Evolutionary conservation across 1,140 invertebrate genomes (phyloP).

Genomic region (Mercenaria mercenaria): DNA sequence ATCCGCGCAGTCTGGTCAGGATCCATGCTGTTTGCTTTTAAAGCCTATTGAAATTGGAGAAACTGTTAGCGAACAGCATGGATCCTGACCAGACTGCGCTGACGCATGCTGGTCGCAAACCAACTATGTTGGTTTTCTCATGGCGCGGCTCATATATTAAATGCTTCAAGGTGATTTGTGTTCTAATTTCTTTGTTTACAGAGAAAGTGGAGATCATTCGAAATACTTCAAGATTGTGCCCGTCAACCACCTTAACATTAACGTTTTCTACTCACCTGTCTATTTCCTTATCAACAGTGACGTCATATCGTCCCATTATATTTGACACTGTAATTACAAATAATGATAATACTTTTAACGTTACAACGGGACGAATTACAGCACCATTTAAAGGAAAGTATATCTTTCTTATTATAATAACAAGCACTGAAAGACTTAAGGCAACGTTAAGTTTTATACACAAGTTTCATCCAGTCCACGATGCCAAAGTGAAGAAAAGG

Average conservation of each 20-base stretch:
- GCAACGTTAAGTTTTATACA: background rate
- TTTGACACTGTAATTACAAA: too few species aligned
- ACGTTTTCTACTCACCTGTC: background rate
- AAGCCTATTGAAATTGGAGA: too few species aligned
- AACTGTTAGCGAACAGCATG: too few species aligned
- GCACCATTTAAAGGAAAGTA: background rate
- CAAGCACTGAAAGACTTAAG: background rate
- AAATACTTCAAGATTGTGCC: background rate
- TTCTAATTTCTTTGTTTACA: too few species aligned
- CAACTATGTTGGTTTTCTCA: too few species aligned
- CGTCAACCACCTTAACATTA: background rate
- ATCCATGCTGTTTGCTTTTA: too few species aligned
- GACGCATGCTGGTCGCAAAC: too few species aligned
- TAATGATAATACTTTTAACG: background rate
- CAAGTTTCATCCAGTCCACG: background rate
- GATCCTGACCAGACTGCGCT: too few species aligned
- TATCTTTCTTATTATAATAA: background rate
- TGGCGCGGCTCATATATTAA: too few species aligned
- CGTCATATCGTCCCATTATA: background rate
- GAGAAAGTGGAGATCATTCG: background rate
- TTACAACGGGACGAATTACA: background rate
- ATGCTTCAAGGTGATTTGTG: too few species aligned
- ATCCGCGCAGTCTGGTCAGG: too few species aligned
- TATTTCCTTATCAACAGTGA: background rate
- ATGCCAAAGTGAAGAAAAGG: background rate